Base-by-base conservation (phyloP, 2,113 vertebrate genomes). In the Gymnarchus niloticus region DNA sequence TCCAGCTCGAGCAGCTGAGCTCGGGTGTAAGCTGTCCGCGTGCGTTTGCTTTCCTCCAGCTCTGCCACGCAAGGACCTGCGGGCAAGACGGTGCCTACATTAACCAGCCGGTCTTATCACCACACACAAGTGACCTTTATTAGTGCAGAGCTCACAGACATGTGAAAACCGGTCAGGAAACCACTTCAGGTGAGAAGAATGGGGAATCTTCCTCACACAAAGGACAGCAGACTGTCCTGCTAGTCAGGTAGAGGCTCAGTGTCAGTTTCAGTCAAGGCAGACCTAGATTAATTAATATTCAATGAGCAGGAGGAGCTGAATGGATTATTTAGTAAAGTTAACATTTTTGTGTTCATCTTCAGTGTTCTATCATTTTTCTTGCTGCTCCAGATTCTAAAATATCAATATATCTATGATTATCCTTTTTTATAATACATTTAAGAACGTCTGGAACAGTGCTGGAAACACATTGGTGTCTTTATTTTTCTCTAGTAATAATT, bases 1-100 rank as follows among this genome's bases (percentile, higher is more conserved):
- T 99, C 98, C 81, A 99, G 93, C 89, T 99, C 98, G 87, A 99
- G 95, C 83, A 99, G 94, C 93, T 99, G 98, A 0, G 98, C 97
- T 41, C 98, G 92, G 0, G 98, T 99, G 92, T 99, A 99, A 0
- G 98, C 98, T 0, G 98, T 99, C 88, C 98, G 91, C 2, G 98
- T 99, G 88, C 98, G 92, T 91, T 99, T 99, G 92, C 95, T 98
- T 89, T 99, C 98, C 92, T 99, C 98, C 0, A 92, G 95, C 87
- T 99, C 98, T 1, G 94, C 93, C 83, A 94, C 85, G 86, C 96
- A 99, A 1, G 95, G 91, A 0, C 96, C 95, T 95, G 84, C 8
- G 21, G 81, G 21, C 56, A 14, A 37, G 6, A 48, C 8, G 3
- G 7, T n/a, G n/a, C n/a, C 14, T 7, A 54, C 52, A 14, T 54